These are phyloP conservation scores for Drosophila tristis DNA, from an alignment of 1,140 invertebrate species.

Conservation along the genomic window DNA sequence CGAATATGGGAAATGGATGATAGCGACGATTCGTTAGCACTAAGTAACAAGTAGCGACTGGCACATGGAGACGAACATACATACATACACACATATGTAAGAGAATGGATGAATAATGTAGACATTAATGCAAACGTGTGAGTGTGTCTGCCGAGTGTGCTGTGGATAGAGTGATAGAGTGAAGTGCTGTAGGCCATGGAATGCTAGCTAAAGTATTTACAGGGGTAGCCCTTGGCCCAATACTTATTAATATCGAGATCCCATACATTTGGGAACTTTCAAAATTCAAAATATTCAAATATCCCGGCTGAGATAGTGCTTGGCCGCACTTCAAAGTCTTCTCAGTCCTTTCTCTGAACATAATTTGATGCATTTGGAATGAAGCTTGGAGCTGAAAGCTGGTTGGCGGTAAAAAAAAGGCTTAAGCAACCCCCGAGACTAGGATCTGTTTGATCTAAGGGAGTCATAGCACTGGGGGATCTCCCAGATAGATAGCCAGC, in stretches of 20 bases:
- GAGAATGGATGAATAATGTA: too few relatives aligned
- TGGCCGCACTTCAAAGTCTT: neutral
- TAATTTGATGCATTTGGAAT: slow-evolving; percentile 2
- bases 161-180: slow-evolving; percentile 53
- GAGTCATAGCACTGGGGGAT: neutral
- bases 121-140: neutral
- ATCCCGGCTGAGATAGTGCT: neutral
- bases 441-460: neutral
- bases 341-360: neutral
- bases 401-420: slow-evolving; percentile 17
- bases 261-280: too few relatives aligned
- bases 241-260: neutral
- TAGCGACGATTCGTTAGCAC: too few relatives aligned
- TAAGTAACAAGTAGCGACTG: slow-evolving; percentile 8
- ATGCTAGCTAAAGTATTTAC: slow-evolving; percentile 25
- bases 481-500: neutral
- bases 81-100: neutral
- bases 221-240: slow-evolving; percentile 8
- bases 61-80: neutral
- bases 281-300: too few relatives aligned
- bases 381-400: slow-evolving; percentile 32
- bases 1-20: too few relatives aligned
- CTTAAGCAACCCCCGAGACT: neutral
- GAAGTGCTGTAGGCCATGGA: slow-evolving; percentile 42
- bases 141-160: slow-evolving; percentile 49